phyloP scores from a whole-genome alignment of 1,140 invertebrate species.

The Hylyphantes graminicola region DNA sequence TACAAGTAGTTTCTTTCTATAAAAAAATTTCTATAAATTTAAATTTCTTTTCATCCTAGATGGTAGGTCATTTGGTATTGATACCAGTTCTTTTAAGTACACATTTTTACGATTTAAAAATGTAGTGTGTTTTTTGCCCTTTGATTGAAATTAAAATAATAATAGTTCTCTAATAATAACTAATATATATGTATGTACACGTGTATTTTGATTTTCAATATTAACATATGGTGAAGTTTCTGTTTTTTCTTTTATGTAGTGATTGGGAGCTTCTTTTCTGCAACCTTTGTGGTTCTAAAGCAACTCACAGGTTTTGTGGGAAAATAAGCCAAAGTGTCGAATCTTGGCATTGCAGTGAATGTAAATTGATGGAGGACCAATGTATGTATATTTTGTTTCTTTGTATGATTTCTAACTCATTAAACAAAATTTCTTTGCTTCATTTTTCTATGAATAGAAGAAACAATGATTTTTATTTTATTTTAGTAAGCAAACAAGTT shows the following conservation, averaged over 20 bases:
- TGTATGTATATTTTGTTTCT: not conserved
- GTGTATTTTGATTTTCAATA: not conserved
- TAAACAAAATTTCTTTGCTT: too few species aligned
- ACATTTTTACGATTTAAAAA: not conserved
- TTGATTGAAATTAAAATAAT: not conserved
- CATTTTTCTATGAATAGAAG: too few species aligned
- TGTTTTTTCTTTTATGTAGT: constrained; percentile 2
- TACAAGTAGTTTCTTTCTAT: too few species aligned
- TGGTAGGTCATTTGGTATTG: too few species aligned
- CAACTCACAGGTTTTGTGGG: not conserved
- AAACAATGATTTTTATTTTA: too few species aligned
- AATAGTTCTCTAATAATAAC: not conserved
- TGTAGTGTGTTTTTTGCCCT: not conserved
- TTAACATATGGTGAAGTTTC: not conserved
- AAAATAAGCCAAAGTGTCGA: not conserved
- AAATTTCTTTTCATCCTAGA: too few species aligned
- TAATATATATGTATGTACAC: not conserved
- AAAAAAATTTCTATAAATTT: too few species aligned
- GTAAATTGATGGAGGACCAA: constrained; percentile 6
- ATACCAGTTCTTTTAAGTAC: too few species aligned
- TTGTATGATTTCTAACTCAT: too few species aligned
- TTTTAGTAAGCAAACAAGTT: too few species aligned
- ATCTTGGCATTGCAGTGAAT: not conserved
- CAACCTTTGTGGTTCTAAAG: constrained; percentile 6
- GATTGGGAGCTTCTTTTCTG: not conserved